phyloP scores from a whole-genome alignment of 1,140 invertebrate species.

The Euura lappo region DNA sequence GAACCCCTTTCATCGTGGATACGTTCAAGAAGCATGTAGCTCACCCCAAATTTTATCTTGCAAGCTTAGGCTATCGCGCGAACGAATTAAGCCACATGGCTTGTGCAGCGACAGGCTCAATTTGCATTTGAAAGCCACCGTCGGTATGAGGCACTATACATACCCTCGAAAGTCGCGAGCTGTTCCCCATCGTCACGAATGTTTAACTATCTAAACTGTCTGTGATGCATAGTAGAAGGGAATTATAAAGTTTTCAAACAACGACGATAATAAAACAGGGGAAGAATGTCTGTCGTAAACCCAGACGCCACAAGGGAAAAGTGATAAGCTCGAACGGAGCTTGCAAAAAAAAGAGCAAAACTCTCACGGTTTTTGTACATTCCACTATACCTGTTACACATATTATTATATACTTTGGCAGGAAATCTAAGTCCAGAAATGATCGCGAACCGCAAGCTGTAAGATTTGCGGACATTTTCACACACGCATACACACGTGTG shows the following conservation, averaged over 20 bases:
- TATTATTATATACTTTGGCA: no score
- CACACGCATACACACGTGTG: background rate
- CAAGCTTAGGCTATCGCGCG: background rate
- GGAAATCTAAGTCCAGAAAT: no score
- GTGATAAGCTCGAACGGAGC: no score
- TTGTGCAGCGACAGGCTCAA: constrained; percentile 6
- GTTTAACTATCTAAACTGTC: background rate
- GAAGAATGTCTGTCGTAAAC: no score
- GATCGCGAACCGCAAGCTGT: no score
- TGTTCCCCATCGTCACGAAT: background rate
- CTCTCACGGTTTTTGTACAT: no score
- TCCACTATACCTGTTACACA: no score
- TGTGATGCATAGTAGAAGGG: background rate
- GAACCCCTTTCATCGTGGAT: background rate
- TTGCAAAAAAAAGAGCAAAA: no score
- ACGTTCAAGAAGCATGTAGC: background rate
- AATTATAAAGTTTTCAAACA: constrained; percentile 4
- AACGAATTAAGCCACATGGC: background rate
- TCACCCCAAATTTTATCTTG: background rate
- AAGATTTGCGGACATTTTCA: background rate
- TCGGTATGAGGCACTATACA: background rate
- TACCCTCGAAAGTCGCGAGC: background rate
- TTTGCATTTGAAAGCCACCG: background rate
- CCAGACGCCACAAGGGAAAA: no score
- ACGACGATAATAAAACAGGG: background rate